A percentile compares a stretch with the other conserved stretches of the same genome.
phyloP scores from a whole-genome alignment of 2,113 vertebrate genomes.

The Psephotus haematonotus region DNA sequence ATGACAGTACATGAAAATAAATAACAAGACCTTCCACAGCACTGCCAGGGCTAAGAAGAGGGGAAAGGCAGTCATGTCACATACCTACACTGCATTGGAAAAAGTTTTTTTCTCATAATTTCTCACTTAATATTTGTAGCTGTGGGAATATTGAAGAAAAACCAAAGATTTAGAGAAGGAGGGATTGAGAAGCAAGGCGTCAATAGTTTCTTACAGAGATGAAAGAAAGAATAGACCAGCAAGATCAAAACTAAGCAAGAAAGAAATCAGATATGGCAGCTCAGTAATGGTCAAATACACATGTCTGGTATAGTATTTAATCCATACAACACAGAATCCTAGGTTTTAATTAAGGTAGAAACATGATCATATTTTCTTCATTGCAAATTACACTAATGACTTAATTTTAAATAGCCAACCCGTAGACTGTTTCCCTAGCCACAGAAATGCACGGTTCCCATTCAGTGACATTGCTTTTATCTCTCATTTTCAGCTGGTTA shows the following conservation, averaged over 20 bases:
- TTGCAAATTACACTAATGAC: not conserved
- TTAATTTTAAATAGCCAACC: not conserved
- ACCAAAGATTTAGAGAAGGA: not conserved
- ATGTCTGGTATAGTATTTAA: not conserved
- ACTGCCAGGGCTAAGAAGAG: not conserved
- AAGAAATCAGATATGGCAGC: not conserved
- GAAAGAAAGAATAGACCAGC: not conserved
- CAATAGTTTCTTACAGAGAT: not conserved
- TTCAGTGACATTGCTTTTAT: not conserved
- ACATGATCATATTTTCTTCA: not conserved
- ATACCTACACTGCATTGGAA: not conserved
- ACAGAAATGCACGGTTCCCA: not conserved
- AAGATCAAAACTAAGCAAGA: not conserved
- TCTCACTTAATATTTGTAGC: not conserved
- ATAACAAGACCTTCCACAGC: not conserved
- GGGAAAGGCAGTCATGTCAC: not conserved
- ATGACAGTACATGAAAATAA: not conserved
- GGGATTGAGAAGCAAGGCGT: not conserved
- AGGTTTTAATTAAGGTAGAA: not conserved
- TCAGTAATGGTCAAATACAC: not conserved
- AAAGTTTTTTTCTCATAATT: not conserved
- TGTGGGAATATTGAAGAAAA: not conserved
- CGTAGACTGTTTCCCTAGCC: not conserved
- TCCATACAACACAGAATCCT: not conserved
- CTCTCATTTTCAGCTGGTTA: not conserved